phyloP scores from a whole-genome alignment of 23 tunicate species.

The Trididemnum nubilum region DNA sequence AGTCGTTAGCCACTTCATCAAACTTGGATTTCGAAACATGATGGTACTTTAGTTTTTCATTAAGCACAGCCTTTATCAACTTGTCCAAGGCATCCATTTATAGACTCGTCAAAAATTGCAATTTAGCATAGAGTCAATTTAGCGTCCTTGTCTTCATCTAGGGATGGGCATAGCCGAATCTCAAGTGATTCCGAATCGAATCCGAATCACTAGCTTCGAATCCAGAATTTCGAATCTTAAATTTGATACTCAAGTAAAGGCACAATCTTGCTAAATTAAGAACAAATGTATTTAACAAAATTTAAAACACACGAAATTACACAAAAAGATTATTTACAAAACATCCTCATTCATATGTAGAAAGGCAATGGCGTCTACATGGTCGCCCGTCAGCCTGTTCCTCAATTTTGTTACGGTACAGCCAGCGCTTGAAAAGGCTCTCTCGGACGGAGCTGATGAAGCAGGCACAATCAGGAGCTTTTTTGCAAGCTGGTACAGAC shows the following conservation, averaged over 20 bases:
- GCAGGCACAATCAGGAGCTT: neutral
- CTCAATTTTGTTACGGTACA: neutral
- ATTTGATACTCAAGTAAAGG: neutral
- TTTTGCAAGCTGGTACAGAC: neutral
- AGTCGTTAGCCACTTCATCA: too few species aligned
- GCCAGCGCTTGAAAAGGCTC: neutral
- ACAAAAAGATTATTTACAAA: neutral
- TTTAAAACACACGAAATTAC: neutral
- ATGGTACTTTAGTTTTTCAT: too few species aligned
- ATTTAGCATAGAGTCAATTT: too few species aligned
- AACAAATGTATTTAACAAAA: neutral
- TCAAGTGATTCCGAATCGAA: neutral
- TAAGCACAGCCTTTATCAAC: too few species aligned
- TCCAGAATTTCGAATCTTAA: too few species aligned
- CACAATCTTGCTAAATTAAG: too few species aligned
- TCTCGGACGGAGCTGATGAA: neutral
- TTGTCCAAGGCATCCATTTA: too few species aligned
- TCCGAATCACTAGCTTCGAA: neutral
- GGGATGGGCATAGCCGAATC: neutral
- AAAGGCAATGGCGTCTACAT: neutral
- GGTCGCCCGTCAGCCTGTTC: neutral
- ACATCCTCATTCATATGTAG: neutral
- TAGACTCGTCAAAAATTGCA: too few species aligned
- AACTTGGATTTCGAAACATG: too few species aligned
- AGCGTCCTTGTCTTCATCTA: too few species aligned